These are phyloP conservation scores for Colistium nudipinnis DNA, from an alignment of 2,113 vertebrate species.

Conservation along the genomic window DNA sequence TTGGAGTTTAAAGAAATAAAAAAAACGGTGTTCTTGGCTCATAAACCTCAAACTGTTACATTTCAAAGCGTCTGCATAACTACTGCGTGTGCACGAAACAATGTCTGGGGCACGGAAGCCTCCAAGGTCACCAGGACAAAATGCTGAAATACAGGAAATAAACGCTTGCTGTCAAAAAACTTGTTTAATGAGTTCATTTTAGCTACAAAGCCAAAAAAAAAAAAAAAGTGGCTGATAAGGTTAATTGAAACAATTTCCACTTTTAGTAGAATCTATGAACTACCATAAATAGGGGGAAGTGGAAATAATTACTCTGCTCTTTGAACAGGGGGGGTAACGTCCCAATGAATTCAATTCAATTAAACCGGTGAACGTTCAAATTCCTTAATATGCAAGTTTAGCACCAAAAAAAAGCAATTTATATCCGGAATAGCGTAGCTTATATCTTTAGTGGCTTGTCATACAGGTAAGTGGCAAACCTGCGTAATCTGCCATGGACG, in stretches of 20 bases:
- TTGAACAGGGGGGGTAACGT: conserved; percentile 34
- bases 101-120: background rate
- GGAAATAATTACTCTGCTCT: conserved; percentile 64
- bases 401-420: conserved; percentile 48
- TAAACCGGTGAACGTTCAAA: conserved; percentile 39
- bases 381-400: conserved; percentile 51
- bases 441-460: conserved; percentile 66
- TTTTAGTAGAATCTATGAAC: conserved; percentile 32
- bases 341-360: conserved; percentile 67
- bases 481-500: conserved; percentile 46
- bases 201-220: conserved; percentile 27
- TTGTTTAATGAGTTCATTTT: conserved; percentile 24
- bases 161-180: background rate
- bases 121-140: background rate
- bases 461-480: conserved; percentile 51
- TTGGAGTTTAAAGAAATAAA: conserved; percentile 14
- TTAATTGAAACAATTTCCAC: conserved; percentile 60
- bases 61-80: too few species aligned
- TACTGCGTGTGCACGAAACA: too few species aligned
- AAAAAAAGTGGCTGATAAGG: conserved; percentile 53
- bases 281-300: conserved; percentile 17
- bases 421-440: conserved; percentile 33
- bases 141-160: background rate
- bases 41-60: too few species aligned
- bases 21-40: background rate